Conservation (phyloP, 1,140 invertebrate genomes). For the Cotesia typhae region DNA sequence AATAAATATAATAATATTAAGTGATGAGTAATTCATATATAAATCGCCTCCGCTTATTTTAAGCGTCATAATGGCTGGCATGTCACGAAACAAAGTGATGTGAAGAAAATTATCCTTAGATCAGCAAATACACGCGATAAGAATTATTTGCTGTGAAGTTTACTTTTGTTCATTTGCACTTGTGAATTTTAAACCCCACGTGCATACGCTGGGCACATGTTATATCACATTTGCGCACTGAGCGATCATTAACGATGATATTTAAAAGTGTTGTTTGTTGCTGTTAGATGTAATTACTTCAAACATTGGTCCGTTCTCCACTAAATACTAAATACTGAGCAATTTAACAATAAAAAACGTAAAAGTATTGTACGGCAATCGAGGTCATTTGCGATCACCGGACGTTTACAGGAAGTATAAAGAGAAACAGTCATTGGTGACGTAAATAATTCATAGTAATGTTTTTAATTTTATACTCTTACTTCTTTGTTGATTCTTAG, state of each 20-base stretch:
- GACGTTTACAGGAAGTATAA: constrained; percentile 13
- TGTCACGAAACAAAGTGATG: background rate
- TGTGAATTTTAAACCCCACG: constrained; percentile 21
- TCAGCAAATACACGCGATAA: constrained; percentile 23
- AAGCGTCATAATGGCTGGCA: no score
- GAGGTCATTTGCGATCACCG: constrained; percentile 18
- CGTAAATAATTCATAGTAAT: background rate
- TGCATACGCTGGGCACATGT: background rate
- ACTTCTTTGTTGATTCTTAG: constrained; percentile 1
- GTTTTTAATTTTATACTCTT: background rate
- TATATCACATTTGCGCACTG: constrained; percentile 11
- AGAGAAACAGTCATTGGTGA: constrained; percentile 19
- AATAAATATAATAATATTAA: background rate
- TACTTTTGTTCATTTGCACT: background rate
- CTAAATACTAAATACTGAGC: no score
- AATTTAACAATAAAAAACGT: no score
- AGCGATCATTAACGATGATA: no score
- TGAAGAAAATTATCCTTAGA: constrained; percentile 21
- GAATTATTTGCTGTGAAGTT: background rate
- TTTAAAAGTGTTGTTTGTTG: background rate
- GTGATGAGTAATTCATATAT: constrained; percentile 24
- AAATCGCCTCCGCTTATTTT: constrained; percentile 13
- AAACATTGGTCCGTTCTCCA: no score
- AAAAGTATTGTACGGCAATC: background rate
- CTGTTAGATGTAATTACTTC: no score